Conservation (phyloP, 2,113 vertebrate species). For the Hiodon tergisus region DNA sequence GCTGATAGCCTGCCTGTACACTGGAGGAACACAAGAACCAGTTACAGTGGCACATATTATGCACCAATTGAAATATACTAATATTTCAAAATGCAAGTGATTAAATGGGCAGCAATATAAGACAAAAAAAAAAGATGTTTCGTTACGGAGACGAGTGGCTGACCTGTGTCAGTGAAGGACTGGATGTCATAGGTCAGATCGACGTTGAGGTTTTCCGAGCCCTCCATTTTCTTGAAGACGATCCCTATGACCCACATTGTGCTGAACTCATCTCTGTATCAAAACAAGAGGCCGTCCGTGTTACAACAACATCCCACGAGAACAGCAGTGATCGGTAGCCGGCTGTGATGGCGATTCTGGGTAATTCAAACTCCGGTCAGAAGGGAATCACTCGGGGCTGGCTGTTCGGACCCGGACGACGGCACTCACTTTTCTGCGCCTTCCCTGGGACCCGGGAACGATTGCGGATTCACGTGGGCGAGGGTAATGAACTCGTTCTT, state of each 20-base stretch:
- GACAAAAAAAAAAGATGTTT: background rate
- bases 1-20: constrained; percentile 85
- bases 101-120: too few relatives aligned
- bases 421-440: constrained; percentile 72
- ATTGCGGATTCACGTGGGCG: constrained; percentile 77
- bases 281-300: constrained; percentile 3
- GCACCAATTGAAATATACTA: background rate
- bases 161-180: constrained; percentile 82
- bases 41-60: background rate
- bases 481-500: constrained; percentile 79
- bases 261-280: constrained; percentile 71
- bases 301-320: background rate
- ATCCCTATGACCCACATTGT: constrained; percentile 89
- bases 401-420: background rate
- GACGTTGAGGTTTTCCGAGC: constrained; percentile 81
- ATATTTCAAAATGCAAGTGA: background rate
- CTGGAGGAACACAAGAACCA: constrained; percentile 45
- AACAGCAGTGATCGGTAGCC: background rate
- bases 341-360: background rate
- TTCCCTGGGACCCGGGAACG: constrained; percentile 72
- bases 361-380: too few relatives aligned
- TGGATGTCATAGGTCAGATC: constrained; percentile 81
- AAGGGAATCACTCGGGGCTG: too few relatives aligned
- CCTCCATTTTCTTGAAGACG: constrained; percentile 82
- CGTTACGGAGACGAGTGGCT: constrained; percentile 14